A percentile compares a stretch with the other conserved stretches of the same genome.
These are phyloP conservation scores for Orchestes rusci DNA, from an alignment of 2,888 invertebrate genomes.

Conservation along the genomic window DNA sequence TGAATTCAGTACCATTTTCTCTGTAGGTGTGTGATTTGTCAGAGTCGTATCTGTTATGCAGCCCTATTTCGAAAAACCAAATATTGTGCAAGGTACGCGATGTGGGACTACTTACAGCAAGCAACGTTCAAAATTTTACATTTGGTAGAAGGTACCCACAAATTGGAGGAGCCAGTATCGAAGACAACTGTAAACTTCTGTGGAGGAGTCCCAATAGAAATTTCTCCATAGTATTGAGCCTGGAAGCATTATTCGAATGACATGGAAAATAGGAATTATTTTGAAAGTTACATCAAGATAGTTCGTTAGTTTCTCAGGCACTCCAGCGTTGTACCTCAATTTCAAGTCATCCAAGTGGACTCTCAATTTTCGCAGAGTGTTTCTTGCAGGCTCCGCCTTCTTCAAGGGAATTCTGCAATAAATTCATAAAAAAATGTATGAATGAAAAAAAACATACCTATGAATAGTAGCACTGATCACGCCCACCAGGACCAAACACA, in stretches of 20 bases:
- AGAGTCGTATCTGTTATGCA: conserved; percentile 95
- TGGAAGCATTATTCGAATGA: conserved; percentile 34
- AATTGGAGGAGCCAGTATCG: conserved; percentile 97
- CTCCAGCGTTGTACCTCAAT: conserved; percentile 53
- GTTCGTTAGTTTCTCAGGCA: conserved; percentile 83
- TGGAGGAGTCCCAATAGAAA: conserved; percentile 84
- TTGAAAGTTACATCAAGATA: conserved; percentile 89
- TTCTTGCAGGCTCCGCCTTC: conserved; percentile 62
- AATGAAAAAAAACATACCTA: no score
- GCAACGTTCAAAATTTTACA: conserved; percentile 89
- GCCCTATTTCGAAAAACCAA: conserved; percentile 51
- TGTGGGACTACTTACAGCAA: conserved; percentile 64
- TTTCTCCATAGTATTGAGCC: conserved; percentile 95
- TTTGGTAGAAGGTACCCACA: conserved; percentile 98
- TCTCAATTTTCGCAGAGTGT: conserved; percentile 65
- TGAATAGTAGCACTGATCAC: no score
- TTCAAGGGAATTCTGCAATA: conserved; percentile 63
- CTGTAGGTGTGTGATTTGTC: conserved; percentile 73
- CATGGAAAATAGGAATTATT: no score
- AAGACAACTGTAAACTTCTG: conserved; percentile 94
- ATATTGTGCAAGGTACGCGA: not conserved
- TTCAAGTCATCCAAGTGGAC: conserved; percentile 63
- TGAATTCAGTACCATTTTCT: conserved; percentile 85
- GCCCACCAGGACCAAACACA: no score
- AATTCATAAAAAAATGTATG: no score